Conservation (phyloP, 2,113 vertebrate genomes). For the Oncorhynchus mykiss region DNA sequence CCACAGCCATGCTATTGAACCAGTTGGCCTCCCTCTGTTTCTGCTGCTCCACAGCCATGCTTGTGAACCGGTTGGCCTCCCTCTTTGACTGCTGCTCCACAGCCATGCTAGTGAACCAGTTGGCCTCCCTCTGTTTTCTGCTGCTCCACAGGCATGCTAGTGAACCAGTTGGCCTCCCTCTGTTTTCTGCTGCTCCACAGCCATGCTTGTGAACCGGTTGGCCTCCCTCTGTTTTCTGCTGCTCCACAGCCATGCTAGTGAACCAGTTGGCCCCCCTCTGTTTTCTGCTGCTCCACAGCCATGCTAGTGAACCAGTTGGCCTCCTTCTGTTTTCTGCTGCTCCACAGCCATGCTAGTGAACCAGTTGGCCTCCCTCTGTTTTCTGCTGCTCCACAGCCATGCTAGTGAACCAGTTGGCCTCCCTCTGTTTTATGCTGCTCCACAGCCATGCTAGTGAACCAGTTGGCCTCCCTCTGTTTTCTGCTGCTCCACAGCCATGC, state of each 20-base stretch:
- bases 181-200: too few species aligned
- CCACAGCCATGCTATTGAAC: conserved; percentile 37
- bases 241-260: too few species aligned
- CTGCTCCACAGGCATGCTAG: conserved; percentile 47
- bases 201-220: conserved; percentile 77
- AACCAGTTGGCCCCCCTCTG: conserved; percentile 11
- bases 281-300: conserved; percentile 53
- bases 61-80: conserved; percentile 84
- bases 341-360: conserved; percentile 54
- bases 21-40: too few species aligned
- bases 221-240: conserved; percentile 63
- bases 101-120: too few species aligned
- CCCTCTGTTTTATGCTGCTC: conserved; percentile 52
- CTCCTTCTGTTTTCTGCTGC: too few species aligned
- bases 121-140: conserved; percentile 38
- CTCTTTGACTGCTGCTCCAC: conserved; percentile 10
- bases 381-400: too few species aligned
- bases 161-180: too few species aligned
- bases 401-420: too few species aligned
- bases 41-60: too few species aligned
- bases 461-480: too few species aligned
- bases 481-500: too few species aligned
- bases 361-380: conserved; percentile 80
- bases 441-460: conserved; percentile 29
- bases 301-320: conserved; percentile 8